These are phyloP conservation scores for Diabrotica balteata DNA, from an alignment of 2,888 invertebrate species.

Conservation along the genomic window DNA sequence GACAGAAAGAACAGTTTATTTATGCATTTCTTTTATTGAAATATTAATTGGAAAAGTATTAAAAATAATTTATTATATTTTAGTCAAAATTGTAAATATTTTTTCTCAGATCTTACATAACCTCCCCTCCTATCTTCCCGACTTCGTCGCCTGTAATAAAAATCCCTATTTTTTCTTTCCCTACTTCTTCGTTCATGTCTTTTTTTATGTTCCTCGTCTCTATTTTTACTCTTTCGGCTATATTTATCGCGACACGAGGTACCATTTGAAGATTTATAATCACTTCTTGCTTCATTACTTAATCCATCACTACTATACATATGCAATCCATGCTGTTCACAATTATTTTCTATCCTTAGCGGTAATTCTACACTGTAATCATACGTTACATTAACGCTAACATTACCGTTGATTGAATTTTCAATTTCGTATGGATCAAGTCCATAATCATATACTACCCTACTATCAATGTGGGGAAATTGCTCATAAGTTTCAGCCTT, in stretches of 20 bases:
- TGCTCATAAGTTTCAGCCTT: conserved; percentile 26
- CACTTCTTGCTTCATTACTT: conserved; percentile 5
- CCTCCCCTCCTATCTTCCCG: conserved; percentile 21
- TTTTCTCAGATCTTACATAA: conserved; percentile 27
- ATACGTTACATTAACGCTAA: conserved; percentile 25
- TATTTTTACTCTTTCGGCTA: conserved; percentile 6
- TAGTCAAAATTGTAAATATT: conserved; percentile 19
- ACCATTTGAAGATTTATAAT: conserved; percentile 5
- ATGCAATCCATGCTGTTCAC: conserved; percentile 7
- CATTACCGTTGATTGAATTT: conserved; percentile 7
- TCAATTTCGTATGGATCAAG: conserved; percentile 18
- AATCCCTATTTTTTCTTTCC: conserved; percentile 3
- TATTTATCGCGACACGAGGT: conserved; percentile 15
- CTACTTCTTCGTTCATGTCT: conserved; percentile 12
- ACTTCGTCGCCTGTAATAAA: not conserved
- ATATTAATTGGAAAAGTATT: too few species aligned
- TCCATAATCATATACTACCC: conserved; percentile 20
- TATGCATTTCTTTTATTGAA: too few species aligned
- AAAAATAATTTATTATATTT: too few species aligned
- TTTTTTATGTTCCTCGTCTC: conserved; percentile 20
- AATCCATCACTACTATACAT: too few species aligned
- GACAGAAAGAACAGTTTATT: too few species aligned
- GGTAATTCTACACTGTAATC: conserved; percentile 22
- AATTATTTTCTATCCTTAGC: conserved; percentile 15
- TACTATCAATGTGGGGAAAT: conserved; percentile 21